Evolutionary conservation across 2,888 invertebrate genomes (phyloP).

Genomic region (Hirtodrosophila confusa): DNA sequence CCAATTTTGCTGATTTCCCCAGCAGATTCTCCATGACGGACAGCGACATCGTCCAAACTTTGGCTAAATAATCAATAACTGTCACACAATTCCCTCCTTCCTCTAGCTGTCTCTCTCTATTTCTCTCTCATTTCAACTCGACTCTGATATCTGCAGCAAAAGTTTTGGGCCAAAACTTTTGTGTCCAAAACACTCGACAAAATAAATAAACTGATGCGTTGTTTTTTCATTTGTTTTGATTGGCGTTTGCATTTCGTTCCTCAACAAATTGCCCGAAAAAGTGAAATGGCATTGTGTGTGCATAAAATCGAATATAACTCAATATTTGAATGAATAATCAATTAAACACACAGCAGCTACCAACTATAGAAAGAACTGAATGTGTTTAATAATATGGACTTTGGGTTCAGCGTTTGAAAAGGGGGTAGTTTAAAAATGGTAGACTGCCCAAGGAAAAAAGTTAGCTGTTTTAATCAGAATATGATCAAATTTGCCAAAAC

Average conservation of each 20-base stretch:
- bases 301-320: conserved; percentile 42
- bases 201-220: conserved; percentile 51
- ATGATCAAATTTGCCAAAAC: too few species aligned
- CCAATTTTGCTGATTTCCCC: conserved; percentile 70
- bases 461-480: not conserved
- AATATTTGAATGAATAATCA: conserved; percentile 57
- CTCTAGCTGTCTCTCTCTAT: not conserved
- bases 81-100: conserved; percentile 43
- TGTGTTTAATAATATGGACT: conserved; percentile 18
- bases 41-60: conserved; percentile 22
- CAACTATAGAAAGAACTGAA: conserved; percentile 14
- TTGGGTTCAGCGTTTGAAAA: conserved; percentile 3
- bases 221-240: conserved; percentile 65
- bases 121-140: not conserved
- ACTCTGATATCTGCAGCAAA: conserved; percentile 9
- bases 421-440: too few species aligned
- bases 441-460: conserved; percentile 2
- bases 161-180: conserved; percentile 49
- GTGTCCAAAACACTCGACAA: conserved; percentile 51
- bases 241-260: conserved; percentile 49
- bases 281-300: conserved; percentile 40
- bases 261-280: conserved; percentile 21
- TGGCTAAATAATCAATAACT: conserved; percentile 70
- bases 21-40: conserved; percentile 2
- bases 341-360: conserved; percentile 32